A percentile compares a stretch with the other conserved stretches of the same genome.
phyloP scores from a whole-genome alignment of 2,113 vertebrate genomes.

The Melanotaenia duboulayi region DNA sequence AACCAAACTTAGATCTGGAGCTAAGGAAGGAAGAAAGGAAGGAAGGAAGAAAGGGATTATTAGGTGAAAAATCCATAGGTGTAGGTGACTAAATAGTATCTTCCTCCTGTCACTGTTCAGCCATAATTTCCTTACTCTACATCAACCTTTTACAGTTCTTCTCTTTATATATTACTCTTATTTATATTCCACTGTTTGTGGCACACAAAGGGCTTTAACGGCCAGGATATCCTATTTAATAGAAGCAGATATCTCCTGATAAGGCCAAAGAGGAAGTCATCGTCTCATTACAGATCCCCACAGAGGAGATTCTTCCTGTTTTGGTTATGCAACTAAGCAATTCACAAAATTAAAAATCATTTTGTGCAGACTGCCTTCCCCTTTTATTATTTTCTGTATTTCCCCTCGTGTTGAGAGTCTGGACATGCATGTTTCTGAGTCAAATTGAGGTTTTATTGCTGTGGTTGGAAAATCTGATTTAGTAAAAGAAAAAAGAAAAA shows the following conservation, averaged over 20 bases:
- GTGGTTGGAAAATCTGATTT: too few relatives aligned
- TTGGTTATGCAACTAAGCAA: conserved; percentile 29
- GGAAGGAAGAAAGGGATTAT: too few relatives aligned
- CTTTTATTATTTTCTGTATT: conserved; percentile 1
- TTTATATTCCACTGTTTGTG: neutral
- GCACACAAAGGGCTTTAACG: conserved; percentile 8
- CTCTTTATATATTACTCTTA: neutral
- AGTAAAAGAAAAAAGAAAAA: neutral
- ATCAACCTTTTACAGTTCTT: neutral
- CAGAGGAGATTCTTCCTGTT: conserved; percentile 21
- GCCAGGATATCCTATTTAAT: conserved; percentile 11
- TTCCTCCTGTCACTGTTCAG: too few relatives aligned
- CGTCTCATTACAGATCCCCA: conserved; percentile 33
- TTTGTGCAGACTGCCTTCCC: conserved; percentile 1
- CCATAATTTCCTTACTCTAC: neutral
- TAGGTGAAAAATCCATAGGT: too few relatives aligned
- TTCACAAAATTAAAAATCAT: conserved; percentile 40
- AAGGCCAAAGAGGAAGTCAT: conserved; percentile 27
- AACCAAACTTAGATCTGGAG: too few relatives aligned
- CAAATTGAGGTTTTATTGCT: neutral
- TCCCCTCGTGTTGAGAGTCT: neutral
- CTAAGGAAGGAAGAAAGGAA: too few relatives aligned
- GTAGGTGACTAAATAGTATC: too few relatives aligned
- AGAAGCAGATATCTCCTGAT: conserved; percentile 41
- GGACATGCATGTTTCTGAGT: neutral